phyloP scores from a whole-genome alignment of 2,888 invertebrate species.

The Hydraecia micacea region DNA sequence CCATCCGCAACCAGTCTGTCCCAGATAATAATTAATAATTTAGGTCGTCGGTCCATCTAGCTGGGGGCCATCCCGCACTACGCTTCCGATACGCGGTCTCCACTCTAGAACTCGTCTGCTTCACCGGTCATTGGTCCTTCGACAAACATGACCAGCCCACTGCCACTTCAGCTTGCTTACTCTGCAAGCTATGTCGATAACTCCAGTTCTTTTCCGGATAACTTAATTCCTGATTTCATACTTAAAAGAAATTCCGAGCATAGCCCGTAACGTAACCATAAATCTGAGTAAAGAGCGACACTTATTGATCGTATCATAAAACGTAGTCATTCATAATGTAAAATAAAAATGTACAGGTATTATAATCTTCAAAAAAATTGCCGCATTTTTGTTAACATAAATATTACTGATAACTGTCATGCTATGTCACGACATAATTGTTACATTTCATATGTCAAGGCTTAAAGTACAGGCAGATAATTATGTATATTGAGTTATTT shows the following conservation, averaged over 20 bases:
- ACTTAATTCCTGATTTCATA: background rate
- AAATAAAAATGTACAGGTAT: background rate
- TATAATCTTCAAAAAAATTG: background rate
- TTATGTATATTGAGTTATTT: conserved; percentile 1
- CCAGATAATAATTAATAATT: background rate
- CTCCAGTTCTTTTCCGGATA: background rate
- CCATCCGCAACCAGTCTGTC: background rate
- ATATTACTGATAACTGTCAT: conserved; percentile 1
- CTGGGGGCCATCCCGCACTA: background rate
- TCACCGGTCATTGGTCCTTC: background rate
- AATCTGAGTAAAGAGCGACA: background rate
- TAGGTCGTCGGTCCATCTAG: background rate
- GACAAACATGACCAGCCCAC: background rate
- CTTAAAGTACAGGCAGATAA: background rate
- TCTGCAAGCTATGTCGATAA: too few relatives aligned
- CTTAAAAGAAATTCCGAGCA: background rate
- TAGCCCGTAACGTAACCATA: too few relatives aligned
- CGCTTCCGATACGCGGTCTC: too few relatives aligned
- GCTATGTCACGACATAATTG: conserved; percentile 26
- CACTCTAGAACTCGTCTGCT: background rate
- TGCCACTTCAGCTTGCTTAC: too few relatives aligned
- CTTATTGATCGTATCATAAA: background rate
- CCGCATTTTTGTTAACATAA: conserved; percentile 10
- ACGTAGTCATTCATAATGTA: background rate
- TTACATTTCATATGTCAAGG: conserved; percentile 36